phyloP scores from a whole-genome alignment of 2,888 invertebrate genomes.

The Pyralis farinalis region DNA sequence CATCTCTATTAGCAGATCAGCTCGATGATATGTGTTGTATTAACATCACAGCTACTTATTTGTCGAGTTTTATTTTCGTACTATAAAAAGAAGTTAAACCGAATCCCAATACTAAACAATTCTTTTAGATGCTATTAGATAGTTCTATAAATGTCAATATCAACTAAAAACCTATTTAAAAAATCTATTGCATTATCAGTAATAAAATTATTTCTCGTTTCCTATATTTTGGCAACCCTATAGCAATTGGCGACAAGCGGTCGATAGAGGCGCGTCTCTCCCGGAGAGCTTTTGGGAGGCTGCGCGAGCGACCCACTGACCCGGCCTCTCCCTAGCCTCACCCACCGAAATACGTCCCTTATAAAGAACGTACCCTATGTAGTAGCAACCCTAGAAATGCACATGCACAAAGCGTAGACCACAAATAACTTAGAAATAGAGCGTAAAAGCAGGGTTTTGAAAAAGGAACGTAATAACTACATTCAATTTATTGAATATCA shows the following conservation, averaged over 20 bases:
- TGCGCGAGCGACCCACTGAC: conserved; percentile 85
- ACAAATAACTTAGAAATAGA: background rate
- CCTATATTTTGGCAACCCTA: conserved; percentile 54
- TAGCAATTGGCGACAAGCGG: conserved; percentile 53
- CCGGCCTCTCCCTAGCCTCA: conserved; percentile 55
- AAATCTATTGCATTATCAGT: no score
- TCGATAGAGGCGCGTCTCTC: conserved; percentile 78
- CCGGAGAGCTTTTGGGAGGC: conserved; percentile 69
- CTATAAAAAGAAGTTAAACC: no score
- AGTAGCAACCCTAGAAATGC: conserved; percentile 45
- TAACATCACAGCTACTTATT: no score
- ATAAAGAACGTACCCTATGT: conserved; percentile 27
- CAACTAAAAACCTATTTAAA: no score
- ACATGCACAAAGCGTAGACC: conserved; percentile 32
- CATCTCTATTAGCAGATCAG: no score
- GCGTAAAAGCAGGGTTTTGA: no score
- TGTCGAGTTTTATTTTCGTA: no score
- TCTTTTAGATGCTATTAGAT: no score
- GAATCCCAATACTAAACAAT: no score
- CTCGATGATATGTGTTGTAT: no score
- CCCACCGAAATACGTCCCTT: conserved; percentile 41
- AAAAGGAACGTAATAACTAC: conserved; percentile 18
- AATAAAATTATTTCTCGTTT: background rate
- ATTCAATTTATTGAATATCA: conserved; percentile 4
- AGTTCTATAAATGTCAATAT: no score